Evolutionary conservation across 2,888 invertebrate genomes (phyloP).

Genomic region (Cataglyphis albicans): DNA sequence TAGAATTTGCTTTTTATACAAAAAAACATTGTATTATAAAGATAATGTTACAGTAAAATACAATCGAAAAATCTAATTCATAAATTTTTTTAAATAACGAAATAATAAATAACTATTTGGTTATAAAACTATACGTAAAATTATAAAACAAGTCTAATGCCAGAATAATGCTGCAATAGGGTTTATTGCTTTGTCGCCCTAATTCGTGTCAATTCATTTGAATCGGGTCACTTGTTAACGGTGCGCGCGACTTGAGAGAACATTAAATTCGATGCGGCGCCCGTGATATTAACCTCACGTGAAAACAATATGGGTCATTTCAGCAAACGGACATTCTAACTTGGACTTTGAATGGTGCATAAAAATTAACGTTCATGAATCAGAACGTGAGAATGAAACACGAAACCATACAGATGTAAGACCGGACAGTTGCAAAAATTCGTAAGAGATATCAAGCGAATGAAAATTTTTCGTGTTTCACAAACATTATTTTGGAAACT

Average conservation of each 20-base stretch:
- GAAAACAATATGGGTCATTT: slow-evolving; percentile 75
- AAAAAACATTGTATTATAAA: background rate
- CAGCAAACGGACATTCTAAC: slow-evolving; percentile 56
- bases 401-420: slow-evolving; percentile 19
- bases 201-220: slow-evolving; percentile 79
- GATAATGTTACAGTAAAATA: background rate
- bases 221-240: slow-evolving; percentile 73
- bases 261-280: slow-evolving; percentile 66
- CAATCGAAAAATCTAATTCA: background rate
- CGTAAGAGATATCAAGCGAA: slow-evolving; percentile 5
- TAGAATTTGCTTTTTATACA: background rate
- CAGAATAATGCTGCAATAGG: slow-evolving; percentile 11
- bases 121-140: background rate
- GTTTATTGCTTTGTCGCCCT: slow-evolving; percentile 64
- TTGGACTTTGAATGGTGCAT: slow-evolving; percentile 60
- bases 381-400: slow-evolving; percentile 56
- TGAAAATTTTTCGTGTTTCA: background rate
- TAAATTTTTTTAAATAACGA: background rate
- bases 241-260: slow-evolving; percentile 56
- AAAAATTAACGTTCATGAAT: slow-evolving; percentile 50
- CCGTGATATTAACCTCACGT: slow-evolving; percentile 74
- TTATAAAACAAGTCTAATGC: slow-evolving; percentile 35
- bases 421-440: slow-evolving; percentile 45
- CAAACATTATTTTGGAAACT: background rate
- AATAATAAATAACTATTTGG: background rate